Conservation (phyloP, 2,113 vertebrate species). For the Lophochroa leadbeateri region DNA sequence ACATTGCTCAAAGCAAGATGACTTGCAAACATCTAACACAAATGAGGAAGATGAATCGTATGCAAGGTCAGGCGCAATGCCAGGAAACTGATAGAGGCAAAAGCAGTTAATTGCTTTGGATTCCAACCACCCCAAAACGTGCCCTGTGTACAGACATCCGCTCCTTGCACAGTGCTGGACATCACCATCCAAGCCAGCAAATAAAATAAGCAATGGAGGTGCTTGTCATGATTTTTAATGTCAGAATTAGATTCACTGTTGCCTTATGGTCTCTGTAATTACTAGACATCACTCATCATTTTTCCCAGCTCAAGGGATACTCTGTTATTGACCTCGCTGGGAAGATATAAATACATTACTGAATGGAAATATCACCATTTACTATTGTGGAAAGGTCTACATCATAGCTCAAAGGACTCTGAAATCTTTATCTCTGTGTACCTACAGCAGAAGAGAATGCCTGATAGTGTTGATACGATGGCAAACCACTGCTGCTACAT, state of each 20-base stretch:
- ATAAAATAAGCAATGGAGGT: background rate
- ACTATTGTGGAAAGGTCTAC: slow-evolving; percentile 8
- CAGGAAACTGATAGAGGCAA: slow-evolving; percentile 4
- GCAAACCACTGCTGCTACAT: background rate
- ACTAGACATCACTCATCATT: slow-evolving; percentile 54
- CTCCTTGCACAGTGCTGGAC: background rate
- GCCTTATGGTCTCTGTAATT: slow-evolving; percentile 53
- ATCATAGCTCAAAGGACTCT: slow-evolving; percentile 10
- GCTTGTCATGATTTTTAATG: slow-evolving; percentile 19
- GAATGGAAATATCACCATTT: slow-evolving; percentile 40
- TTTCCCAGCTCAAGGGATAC: slow-evolving; percentile 42
- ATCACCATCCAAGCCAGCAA: background rate
- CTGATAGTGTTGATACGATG: background rate
- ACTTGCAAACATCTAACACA: slow-evolving; percentile 49
- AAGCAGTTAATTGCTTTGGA: slow-evolving; percentile 59
- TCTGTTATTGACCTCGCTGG: slow-evolving; percentile 47
- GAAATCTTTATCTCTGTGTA: background rate
- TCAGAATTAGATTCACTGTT: slow-evolving; percentile 32
- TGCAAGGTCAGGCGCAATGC: slow-evolving; percentile 54
- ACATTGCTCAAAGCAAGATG: slow-evolving; percentile 47
- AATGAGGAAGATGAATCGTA: slow-evolving; percentile 43
- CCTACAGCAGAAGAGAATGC: background rate
- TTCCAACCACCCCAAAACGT: slow-evolving; percentile 33
- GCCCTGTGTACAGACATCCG: slow-evolving; percentile 31
- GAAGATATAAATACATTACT: slow-evolving; percentile 47